Conservation (phyloP, 1,140 invertebrate genomes). For the Episyrphus balteatus region DNA sequence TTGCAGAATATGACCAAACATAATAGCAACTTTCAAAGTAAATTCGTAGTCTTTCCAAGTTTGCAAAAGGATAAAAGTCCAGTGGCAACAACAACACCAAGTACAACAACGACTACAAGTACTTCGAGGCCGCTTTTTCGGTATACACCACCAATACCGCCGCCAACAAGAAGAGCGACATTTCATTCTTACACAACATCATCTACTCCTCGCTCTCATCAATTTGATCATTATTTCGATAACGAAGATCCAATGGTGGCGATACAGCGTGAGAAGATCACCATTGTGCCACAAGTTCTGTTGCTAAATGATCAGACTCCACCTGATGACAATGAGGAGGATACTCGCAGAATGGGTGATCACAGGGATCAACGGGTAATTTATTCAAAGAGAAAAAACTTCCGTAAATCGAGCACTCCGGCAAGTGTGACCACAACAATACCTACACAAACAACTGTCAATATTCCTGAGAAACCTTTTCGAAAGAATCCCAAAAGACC, state of each 20-base stretch:
- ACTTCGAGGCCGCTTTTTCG: conserved; percentile 22
- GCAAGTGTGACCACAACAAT: conserved; percentile 8
- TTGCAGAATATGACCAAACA: conserved; percentile 33
- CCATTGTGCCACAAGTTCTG: conserved; percentile 24
- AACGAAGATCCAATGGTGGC: conserved; percentile 14
- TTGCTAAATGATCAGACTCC: conserved; percentile 20
- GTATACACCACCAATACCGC: conserved; percentile 25
- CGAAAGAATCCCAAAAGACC: background rate
- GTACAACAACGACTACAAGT: conserved; percentile 11
- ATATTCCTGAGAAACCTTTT: too few relatives aligned
- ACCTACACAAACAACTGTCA: conserved; percentile 1
- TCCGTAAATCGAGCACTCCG: too few relatives aligned
- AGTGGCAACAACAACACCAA: conserved; percentile 4
- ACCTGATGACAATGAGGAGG: conserved; percentile 3
- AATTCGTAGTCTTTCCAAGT: conserved; percentile 35
- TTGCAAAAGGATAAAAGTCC: conserved; percentile 21
- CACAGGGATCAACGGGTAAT: background rate
- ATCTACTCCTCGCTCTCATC: conserved; percentile 12
- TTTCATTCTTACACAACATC: conserved; percentile 4
- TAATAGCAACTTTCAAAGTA: conserved; percentile 32
- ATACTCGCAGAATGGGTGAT: conserved; percentile 1
- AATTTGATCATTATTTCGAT: conserved; percentile 22
- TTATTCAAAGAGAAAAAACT: too few relatives aligned
- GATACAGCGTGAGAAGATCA: conserved; percentile 9
- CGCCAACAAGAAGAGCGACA: conserved; percentile 20